A percentile compares a stretch with the other conserved stretches of the same genome.
phyloP scores from a whole-genome alignment of 2,113 vertebrate genomes.

The Cettia cetti region DNA sequence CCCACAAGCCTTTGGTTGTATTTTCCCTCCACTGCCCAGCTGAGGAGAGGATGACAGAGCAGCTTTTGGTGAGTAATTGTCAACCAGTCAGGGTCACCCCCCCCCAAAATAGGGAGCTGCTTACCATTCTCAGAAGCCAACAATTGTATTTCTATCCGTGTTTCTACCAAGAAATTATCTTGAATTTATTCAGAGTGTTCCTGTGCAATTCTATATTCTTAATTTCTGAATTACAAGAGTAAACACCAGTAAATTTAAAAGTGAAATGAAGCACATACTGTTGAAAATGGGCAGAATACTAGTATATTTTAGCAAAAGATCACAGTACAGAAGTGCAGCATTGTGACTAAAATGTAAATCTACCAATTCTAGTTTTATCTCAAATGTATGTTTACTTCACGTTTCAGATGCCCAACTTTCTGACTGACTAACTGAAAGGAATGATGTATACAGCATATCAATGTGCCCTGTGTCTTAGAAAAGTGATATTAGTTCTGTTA shows the following conservation, averaged over 20 bases:
- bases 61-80: not conserved
- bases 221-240: not conserved
- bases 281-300: not conserved
- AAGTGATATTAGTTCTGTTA: constrained; percentile 5
- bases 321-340: not conserved
- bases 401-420: constrained; percentile 21
- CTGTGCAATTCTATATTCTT: not conserved
- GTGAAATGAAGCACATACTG: not conserved
- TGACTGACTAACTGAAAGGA: constrained; percentile 31
- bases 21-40: not conserved
- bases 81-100: not conserved
- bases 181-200: not conserved
- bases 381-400: not conserved
- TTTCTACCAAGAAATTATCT: not conserved
- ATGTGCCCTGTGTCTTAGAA: constrained; percentile 22
- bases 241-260: constrained; percentile 18
- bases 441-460: not conserved
- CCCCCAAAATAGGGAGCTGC: not conserved
- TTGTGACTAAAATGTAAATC: constrained; percentile 17
- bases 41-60: not conserved
- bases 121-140: not conserved
- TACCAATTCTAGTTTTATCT: not conserved
- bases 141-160: not conserved
- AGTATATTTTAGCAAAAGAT: not conserved
- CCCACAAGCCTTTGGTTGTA: rapidly evolving